Percentiles rank a stretch among this genome's conserved stretches.
Evolutionary conservation across 2,888 invertebrate genomes (phyloP).

Genomic region (Drosophila putrida): DNA sequence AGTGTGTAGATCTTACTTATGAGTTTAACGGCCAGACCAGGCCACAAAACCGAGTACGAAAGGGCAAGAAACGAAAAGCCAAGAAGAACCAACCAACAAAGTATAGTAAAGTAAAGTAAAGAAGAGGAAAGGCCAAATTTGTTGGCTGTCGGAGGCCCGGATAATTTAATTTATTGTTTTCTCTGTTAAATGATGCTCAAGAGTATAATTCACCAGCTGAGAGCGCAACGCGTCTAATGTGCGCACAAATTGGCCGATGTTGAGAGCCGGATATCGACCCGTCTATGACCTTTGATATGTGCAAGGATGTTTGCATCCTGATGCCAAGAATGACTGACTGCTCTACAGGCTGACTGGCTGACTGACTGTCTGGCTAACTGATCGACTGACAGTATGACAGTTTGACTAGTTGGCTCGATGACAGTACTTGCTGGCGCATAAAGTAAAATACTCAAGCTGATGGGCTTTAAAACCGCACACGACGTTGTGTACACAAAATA

Average conservation of each 20-base stretch:
- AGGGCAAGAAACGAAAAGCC: conserved; percentile 17
- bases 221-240: conserved; percentile 73
- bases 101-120: neutral
- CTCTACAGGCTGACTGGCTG: conserved; percentile 2
- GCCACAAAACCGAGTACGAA: conserved; percentile 19
- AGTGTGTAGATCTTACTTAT: conserved; percentile 81
- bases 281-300: conserved; percentile 62
- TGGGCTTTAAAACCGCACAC: conserved; percentile 55
- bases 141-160: conserved; percentile 70
- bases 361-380: conserved; percentile 9
- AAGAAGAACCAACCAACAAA: conserved; percentile 29
- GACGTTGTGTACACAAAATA: conserved; percentile 39
- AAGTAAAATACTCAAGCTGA: conserved; percentile 50
- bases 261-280: conserved; percentile 51
- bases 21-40: conserved; percentile 66
- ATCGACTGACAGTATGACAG: conserved; percentile 9
- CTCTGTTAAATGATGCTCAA: conserved; percentile 79
- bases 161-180: conserved; percentile 81
- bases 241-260: conserved; percentile 71
- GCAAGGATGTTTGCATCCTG: conserved; percentile 48
- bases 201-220: conserved; percentile 75
- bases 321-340: conserved; percentile 14
- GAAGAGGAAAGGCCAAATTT: conserved; percentile 72
- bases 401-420: conserved; percentile 28
- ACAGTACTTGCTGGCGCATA: conserved; percentile 50